These are phyloP conservation scores for Erethizon dorsatum DNA, from an alignment of 2,797 vertebrate species.

Conservation along the genomic window DNA sequence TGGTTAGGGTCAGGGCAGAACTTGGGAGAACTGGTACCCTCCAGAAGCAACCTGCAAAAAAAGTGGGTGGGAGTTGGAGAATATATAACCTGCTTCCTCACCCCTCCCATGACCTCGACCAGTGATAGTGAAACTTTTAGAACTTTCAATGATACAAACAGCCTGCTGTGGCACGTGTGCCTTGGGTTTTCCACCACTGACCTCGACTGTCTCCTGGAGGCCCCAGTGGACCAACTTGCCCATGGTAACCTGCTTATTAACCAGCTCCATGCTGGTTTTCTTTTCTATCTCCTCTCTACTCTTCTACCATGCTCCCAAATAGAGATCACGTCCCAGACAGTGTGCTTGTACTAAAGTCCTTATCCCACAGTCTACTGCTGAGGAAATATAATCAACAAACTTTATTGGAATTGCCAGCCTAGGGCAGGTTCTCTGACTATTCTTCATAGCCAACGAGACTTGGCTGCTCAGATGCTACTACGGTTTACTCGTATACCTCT, in stretches of 20 bases:
- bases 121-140: neutral
- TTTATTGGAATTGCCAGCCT: neutral
- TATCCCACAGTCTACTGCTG: neutral
- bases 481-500: neutral
- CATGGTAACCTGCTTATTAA: neutral
- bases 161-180: neutral
- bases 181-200: neutral
- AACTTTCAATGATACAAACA: neutral
- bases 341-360: neutral
- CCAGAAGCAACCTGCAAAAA: neutral
- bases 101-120: accelerated
- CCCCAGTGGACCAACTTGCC: neutral
- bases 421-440: neutral
- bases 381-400: neutral
- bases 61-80: neutral
- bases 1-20: neutral
- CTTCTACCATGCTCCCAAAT: neutral
- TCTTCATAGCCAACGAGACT: neutral
- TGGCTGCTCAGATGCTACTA: neutral
- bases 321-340: neutral
- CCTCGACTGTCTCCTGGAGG: neutral
- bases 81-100: neutral
- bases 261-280: neutral
- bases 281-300: neutral
- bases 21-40: neutral